Conservation (phyloP, 2,797 vertebrate species). For the Todus mexicanus region DNA sequence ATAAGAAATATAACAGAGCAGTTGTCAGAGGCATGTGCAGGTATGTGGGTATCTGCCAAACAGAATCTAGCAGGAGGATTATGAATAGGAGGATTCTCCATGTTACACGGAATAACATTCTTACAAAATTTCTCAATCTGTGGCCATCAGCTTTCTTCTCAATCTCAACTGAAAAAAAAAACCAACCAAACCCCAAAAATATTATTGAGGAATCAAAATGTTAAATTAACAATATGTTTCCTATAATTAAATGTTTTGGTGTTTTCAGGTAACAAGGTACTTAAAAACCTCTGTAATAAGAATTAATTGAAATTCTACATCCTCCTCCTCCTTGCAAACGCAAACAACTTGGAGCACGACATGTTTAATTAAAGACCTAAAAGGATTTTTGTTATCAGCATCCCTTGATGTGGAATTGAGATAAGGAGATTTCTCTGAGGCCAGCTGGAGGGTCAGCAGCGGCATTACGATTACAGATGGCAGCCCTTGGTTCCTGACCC, state of each 20-base stretch:
- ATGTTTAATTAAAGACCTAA: neutral
- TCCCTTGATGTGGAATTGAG: neutral
- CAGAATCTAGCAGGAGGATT: neutral
- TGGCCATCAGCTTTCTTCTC: neutral
- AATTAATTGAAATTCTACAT: neutral
- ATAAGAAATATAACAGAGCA: neutral
- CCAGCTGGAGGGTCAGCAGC: neutral
- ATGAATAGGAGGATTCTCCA: neutral
- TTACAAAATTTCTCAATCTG: neutral
- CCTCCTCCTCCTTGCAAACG: neutral
- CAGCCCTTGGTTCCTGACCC: neutral
- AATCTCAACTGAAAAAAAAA: neutral
- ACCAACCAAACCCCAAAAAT: neutral
- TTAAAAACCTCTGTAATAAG: neutral
- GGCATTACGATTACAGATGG: neutral
- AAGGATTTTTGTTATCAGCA: neutral
- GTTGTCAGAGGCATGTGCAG: neutral
- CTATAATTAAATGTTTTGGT: neutral
- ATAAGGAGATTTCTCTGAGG: neutral
- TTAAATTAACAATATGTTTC: neutral
- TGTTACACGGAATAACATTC: neutral
- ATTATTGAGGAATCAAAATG: neutral
- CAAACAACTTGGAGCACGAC: neutral
- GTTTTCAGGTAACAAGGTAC: neutral
- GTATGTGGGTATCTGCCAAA: neutral